A percentile compares a stretch with the other conserved stretches of the same genome.
phyloP scores from a whole-genome alignment of 2,113 vertebrate genomes.

The Nycticorax nycticorax region DNA sequence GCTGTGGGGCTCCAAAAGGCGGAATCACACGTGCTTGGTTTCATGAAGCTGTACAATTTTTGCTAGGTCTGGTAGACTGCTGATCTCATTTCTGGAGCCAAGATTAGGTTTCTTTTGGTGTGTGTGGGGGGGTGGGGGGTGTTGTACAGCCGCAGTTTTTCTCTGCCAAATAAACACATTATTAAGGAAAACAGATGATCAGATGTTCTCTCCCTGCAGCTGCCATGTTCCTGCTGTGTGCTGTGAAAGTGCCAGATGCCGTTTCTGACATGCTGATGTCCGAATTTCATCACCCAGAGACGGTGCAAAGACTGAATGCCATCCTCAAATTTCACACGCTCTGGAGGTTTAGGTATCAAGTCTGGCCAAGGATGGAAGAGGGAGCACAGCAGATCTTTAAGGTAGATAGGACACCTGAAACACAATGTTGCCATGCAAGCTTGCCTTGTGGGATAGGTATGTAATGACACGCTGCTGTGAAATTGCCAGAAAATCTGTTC shows the following conservation, averaged over 20 bases:
- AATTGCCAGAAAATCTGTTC: neutral
- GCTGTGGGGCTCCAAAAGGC: neutral
- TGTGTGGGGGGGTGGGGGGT: too few relatives aligned
- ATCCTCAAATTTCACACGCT: constrained; percentile 95
- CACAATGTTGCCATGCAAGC: neutral
- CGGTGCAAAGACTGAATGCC: constrained; percentile 93
- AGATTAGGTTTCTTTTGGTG: neutral
- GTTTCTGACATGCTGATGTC: constrained; percentile 98
- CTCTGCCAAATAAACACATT: neutral
- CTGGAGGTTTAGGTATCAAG: constrained; percentile 99
- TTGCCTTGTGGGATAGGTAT: neutral
- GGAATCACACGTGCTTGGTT: neutral
- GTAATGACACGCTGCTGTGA: neutral
- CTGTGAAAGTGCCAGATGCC: constrained; percentile 94
- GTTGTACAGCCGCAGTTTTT: neutral
- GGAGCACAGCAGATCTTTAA: constrained; percentile 99
- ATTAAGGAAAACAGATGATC: neutral
- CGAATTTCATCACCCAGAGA: constrained; percentile 95
- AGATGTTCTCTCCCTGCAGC: constrained; percentile 74
- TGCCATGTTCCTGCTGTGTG: constrained; percentile 97
- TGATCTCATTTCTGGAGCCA: neutral
- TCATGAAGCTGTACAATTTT: neutral
- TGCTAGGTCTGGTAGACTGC: neutral
- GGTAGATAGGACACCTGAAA: constrained; percentile 65
- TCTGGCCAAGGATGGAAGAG: constrained; percentile 99